Evolutionary conservation across 2,888 invertebrate species (phyloP).

Genomic region (Standfussiana lucernea): DNA sequence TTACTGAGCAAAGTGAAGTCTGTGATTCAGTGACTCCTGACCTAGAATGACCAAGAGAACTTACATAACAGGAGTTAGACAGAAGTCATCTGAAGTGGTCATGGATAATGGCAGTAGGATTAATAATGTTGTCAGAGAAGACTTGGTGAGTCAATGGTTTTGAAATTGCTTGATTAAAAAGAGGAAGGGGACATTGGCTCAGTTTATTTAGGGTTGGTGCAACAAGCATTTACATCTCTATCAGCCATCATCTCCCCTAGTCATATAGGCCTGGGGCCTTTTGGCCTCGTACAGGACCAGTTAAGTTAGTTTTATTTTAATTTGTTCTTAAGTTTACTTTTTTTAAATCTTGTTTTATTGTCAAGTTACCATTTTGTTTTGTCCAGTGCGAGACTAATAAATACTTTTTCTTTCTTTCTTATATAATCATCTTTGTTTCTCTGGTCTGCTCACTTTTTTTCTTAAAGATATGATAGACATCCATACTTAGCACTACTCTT

Average conservation of each 20-base stretch:
- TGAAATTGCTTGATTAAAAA: not conserved
- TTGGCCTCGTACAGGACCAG: too few relatives aligned
- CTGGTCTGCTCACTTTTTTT: not conserved
- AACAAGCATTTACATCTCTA: not conserved
- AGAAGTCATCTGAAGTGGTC: not conserved
- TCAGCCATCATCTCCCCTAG: not conserved
- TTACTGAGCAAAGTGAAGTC: not conserved
- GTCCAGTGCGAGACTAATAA: too few relatives aligned
- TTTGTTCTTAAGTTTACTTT: too few relatives aligned
- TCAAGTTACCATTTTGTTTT: too few relatives aligned
- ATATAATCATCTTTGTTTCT: not conserved
- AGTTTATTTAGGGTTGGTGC: too few relatives aligned
- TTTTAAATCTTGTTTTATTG: too few relatives aligned
- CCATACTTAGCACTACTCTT: not conserved
- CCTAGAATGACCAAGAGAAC: not conserved
- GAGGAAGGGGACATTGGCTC: not conserved
- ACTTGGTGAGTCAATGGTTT: not conserved
- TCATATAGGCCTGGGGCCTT: too few relatives aligned
- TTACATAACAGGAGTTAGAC: not conserved
- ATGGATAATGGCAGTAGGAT: not conserved
- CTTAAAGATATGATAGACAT: not conserved
- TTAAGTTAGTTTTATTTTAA: too few relatives aligned
- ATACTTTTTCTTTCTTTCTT: too few relatives aligned
- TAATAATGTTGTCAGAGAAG: not conserved
- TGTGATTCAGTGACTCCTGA: not conserved